Percentiles rank a stretch among this genome's conserved stretches.
These are phyloP conservation scores for Plutomurus gul DNA, from an alignment of 1,140 invertebrate species.

Conservation along the genomic window DNA sequence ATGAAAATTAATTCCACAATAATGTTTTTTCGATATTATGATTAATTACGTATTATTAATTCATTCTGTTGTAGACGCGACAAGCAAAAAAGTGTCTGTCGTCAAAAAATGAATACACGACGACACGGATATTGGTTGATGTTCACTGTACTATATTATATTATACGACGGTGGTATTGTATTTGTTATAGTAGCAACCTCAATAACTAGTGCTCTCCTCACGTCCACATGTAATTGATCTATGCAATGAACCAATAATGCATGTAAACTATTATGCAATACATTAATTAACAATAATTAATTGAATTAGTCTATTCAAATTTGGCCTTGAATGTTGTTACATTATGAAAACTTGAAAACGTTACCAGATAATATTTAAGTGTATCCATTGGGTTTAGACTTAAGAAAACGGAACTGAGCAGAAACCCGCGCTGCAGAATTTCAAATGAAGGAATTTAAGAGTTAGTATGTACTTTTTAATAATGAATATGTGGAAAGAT, in stretches of 20 bases:
- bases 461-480: too few species aligned
- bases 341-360: background rate
- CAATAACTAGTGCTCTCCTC: constrained; percentile 1
- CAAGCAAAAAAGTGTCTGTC: too few species aligned
- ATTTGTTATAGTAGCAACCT: too few species aligned
- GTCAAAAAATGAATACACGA: too few species aligned
- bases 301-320: background rate
- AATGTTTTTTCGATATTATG: background rate
- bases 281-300: background rate
- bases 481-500: too few species aligned
- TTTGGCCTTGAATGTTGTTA: background rate
- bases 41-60: background rate
- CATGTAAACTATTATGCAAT: background rate
- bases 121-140: too few species aligned
- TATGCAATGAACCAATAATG: background rate
- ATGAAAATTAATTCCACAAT: constrained; percentile 1
- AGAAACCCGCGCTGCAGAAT: too few species aligned
- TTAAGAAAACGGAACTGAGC: too few species aligned
- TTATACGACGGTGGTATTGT: background rate
- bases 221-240: background rate
- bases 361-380: background rate
- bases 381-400: too few species aligned
- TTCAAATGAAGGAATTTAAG: too few species aligned
- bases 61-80: background rate
- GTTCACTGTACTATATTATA: background rate